Evolutionary conservation across 2,797 vertebrate species (phyloP).

Genomic region (Sebastes taczanowskii): DNA sequence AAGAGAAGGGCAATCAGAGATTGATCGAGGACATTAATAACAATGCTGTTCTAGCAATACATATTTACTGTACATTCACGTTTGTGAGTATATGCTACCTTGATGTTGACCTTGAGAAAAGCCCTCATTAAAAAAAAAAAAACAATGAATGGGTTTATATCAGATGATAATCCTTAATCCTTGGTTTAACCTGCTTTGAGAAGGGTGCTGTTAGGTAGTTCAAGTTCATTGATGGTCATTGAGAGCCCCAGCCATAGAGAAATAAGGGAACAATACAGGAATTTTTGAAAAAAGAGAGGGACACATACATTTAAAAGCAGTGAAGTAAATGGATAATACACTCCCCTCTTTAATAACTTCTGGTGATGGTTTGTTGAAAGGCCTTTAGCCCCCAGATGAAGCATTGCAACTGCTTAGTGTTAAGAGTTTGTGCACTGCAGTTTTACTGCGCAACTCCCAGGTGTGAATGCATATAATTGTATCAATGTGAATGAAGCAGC

Average conservation of each 20-base stretch:
- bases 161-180: not conserved
- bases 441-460: conserved; percentile 32
- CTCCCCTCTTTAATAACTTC: not conserved
- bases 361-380: conserved; percentile 19
- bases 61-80: not conserved
- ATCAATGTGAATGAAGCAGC: conserved; percentile 23
- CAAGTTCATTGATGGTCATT: not conserved
- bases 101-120: not conserved
- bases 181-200: not conserved
- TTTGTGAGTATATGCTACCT: not conserved
- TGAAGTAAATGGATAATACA: not conserved
- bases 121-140: not conserved
- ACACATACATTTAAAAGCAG: not conserved
- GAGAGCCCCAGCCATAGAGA: not conserved
- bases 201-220: not conserved
- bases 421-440: not conserved
- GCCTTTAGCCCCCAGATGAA: conserved; percentile 37
- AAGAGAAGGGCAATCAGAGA: not conserved
- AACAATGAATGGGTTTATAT: not conserved
- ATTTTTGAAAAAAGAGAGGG: not conserved
- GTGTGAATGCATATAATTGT: conserved; percentile 28
- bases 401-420: not conserved
- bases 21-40: not conserved
- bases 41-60: not conserved
- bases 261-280: not conserved